Evolutionary conservation across 2,888 invertebrate genomes (phyloP), one percentile per base, ranked within the genome.

Genomic region (Diarsia rubi): DNA sequence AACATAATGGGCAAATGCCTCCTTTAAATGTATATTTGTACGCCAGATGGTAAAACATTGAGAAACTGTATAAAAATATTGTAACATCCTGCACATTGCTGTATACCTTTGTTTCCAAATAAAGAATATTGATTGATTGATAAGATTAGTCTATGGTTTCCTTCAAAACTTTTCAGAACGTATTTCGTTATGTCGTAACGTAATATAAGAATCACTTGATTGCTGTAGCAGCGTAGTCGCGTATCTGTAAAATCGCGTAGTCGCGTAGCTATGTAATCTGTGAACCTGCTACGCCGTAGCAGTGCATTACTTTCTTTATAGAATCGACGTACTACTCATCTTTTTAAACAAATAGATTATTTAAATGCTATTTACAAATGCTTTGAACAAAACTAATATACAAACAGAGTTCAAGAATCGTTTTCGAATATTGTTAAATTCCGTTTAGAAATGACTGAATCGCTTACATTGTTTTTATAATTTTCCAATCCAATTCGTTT

Each of bases 201-300:
- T 27, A 47, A n/a, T 45, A 76, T 54, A n/a, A 42, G 5, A 64
- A 31, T 47, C 45, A 31, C 8, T 44, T 47, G 49, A 45, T 52
- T 70, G 70, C 37, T 24, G 31, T 68, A 45, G 24, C 19, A 31
- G 24, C 19, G 45, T 64, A 63, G 45, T 45, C 2, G 21, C 21
- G 47, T 60, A 73, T n/a, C 27, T 2, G 19, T 14, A 75, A 31
- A 44, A 42, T 16, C 16, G 14, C 64, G 68, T 60, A 69, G 21
- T 12, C 27, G 19, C 60, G 62, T 75, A 76, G 67, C 16, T 9
- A 5, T 37, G 59, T 75, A 66, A 44, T n/a, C 21, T 44, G 21
- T 14, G 44, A n/a, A 31, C 19, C 69, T 49, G 65, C 60, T 66
- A 57, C 54, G 19, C 16, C 65, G 49, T 77, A 81, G 69, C 42